A percentile compares a stretch with the other conserved stretches of the same genome.
Evolutionary conservation across 2,113 vertebrate species (phyloP).

Genomic region (Ancistrus triradiatus): DNA sequence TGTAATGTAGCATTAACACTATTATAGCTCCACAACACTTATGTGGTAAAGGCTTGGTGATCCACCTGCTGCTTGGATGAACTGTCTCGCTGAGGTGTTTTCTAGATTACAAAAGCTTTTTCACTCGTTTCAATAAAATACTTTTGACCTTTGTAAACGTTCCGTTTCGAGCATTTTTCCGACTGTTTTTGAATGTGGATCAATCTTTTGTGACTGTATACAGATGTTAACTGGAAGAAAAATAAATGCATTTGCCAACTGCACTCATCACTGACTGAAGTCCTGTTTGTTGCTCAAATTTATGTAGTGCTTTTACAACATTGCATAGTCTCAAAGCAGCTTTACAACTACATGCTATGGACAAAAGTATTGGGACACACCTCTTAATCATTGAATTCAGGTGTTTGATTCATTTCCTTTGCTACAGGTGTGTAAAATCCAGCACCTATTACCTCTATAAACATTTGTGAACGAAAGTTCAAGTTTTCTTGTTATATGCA

Average conservation of each 20-base stretch:
- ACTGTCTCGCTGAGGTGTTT: not conserved
- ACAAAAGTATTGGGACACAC: no score
- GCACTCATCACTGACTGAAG: not conserved
- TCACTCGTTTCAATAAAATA: no score
- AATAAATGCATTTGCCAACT: slow-evolving; percentile 33
- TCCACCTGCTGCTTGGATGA: not conserved
- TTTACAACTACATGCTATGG: not conserved
- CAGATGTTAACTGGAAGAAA: slow-evolving; percentile 20
- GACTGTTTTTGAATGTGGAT: slow-evolving; percentile 18
- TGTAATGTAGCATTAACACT: not conserved
- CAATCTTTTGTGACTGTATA: slow-evolving; percentile 20
- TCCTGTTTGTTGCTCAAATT: not conserved
- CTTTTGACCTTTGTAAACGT: slow-evolving; percentile 10
- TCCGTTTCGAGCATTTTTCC: slow-evolving; percentile 26
- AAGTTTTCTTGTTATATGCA: no score
- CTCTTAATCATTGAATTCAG: no score
- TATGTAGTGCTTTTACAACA: not conserved
- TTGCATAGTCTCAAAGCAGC: no score
- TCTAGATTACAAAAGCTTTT: not conserved
- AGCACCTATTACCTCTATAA: no score
- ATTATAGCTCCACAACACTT: not conserved
- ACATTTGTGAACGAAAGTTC: no score
- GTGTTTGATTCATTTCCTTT: no score
- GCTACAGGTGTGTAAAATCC: no score
- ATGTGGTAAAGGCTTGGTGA: not conserved